These are phyloP conservation scores for Oceanodroma leucorhoa DNA, from an alignment of 2,797 vertebrate genomes.

Conservation along the genomic window DNA sequence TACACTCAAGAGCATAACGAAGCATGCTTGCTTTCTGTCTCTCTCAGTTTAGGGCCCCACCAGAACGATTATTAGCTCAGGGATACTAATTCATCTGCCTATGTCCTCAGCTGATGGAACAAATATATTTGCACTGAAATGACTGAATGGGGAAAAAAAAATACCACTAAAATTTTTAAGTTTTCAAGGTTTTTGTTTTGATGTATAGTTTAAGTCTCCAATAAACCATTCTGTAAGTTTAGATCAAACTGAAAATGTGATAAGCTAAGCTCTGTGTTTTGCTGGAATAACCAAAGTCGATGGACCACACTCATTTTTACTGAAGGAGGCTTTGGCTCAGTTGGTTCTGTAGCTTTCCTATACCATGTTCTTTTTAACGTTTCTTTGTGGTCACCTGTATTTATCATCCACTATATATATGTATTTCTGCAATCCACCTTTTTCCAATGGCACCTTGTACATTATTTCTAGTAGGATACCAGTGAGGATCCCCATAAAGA, in stretches of 20 bases:
- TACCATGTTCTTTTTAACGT: neutral
- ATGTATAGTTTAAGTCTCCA: neutral
- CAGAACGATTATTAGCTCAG: neutral
- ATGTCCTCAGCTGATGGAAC: neutral
- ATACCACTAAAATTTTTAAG: rapidly evolving
- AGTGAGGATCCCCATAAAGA: neutral
- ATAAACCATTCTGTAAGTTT: neutral
- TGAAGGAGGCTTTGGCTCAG: neutral
- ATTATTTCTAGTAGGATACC: neutral
- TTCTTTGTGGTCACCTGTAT: neutral
- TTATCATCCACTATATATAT: neutral
- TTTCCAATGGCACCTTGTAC: neutral
- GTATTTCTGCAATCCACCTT: neutral
- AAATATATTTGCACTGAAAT: neutral
- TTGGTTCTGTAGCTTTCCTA: neutral
- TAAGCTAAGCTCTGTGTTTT: neutral
- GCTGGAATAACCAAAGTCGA: neutral
- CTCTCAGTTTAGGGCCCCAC: neutral
- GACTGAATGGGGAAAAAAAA: rapidly evolving
- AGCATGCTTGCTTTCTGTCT: neutral
- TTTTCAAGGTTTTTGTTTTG: neutral
- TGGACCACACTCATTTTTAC: neutral
- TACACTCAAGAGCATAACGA: neutral
- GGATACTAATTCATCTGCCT: neutral
- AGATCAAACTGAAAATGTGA: neutral